phyloP scores from a whole-genome alignment of 2,113 vertebrate genomes.

The Leucopsar rothschildi region DNA sequence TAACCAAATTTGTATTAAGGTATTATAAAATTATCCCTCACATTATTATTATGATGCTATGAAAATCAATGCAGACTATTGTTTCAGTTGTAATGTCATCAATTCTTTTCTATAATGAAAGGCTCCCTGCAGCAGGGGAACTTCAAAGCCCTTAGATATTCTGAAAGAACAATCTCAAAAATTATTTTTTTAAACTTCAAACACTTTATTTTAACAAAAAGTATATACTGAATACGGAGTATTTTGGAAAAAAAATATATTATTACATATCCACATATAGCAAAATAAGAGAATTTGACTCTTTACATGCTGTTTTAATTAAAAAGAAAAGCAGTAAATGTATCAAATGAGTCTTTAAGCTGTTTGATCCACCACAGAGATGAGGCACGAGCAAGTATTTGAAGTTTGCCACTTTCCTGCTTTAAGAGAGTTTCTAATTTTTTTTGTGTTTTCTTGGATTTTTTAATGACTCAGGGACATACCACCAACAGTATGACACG shows the following conservation, averaged over 20 bases:
- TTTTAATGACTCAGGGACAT: neutral
- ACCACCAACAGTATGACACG: neutral
- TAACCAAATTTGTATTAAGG: neutral
- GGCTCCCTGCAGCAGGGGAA: neutral
- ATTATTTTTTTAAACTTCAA: neutral
- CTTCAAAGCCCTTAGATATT: neutral
- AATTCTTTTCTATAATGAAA: neutral
- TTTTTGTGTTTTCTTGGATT: neutral
- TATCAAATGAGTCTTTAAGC: neutral
- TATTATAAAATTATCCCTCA: neutral
- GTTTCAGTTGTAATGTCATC: neutral
- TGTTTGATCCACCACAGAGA: neutral
- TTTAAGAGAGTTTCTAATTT: neutral
- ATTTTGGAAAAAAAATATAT: neutral
- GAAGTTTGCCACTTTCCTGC: neutral
- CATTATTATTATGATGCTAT: neutral
- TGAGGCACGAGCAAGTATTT: neutral
- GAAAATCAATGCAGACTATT: neutral
- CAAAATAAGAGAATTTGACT: neutral
- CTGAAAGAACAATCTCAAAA: neutral
- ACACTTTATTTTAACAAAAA: neutral
- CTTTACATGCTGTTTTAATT: neutral
- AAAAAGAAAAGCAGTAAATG: neutral
- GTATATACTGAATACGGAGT: neutral
- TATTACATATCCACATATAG: neutral